Conservation (phyloP, 2,113 vertebrate species). For the Myxocyprinus asiaticus region DNA sequence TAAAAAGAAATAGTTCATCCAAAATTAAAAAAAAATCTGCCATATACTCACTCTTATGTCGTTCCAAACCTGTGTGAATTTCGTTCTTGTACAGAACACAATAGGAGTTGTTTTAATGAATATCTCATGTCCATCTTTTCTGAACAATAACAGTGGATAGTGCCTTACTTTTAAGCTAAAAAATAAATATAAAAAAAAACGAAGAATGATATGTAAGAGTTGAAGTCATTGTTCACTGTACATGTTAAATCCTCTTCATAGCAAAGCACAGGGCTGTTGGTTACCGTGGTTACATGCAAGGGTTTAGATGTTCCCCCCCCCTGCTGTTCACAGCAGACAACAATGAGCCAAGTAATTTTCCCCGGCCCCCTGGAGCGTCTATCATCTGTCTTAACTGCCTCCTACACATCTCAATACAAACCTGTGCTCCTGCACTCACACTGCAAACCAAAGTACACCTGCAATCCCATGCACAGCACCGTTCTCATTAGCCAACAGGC, state of each 20-base stretch:
- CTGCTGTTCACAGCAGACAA: conserved; percentile 56
- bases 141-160: no score
- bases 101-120: no score
- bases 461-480: conserved; percentile 10
- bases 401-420: conserved; percentile 38
- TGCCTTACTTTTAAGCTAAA: no score
- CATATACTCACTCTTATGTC: no score
- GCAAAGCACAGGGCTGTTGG: conserved; percentile 16
- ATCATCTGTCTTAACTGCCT: conserved; percentile 62
- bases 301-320: conserved; percentile 44
- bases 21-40: no score
- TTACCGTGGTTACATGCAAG: conserved; percentile 45
- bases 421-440: conserved; percentile 8
- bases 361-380: conserved; percentile 52
- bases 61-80: no score
- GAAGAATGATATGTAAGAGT: neutral
- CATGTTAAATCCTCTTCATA: conserved; percentile 22
- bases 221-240: conserved; percentile 35
- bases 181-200: no score
- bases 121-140: no score
- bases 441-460: conserved; percentile 28
- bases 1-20: no score
- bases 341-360: conserved; percentile 70
- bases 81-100: no score
- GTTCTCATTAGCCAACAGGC: conserved; percentile 46